Evolutionary conservation across 2,113 vertebrate species (phyloP).

Genomic region (Pica pica): DNA sequence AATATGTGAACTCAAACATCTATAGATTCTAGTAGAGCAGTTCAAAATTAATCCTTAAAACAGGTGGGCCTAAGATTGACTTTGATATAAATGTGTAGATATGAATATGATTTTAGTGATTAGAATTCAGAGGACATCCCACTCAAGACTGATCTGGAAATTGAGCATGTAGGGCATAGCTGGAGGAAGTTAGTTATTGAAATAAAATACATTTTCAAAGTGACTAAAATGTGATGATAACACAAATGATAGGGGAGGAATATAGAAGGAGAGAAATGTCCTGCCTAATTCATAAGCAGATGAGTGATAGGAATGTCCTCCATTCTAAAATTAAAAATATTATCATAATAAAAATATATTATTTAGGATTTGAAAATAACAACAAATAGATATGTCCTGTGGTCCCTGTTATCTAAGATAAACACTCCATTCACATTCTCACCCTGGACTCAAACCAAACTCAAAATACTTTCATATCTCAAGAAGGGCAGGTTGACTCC

Average conservation of each 20-base stretch:
- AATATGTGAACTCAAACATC: slow-evolving; percentile 32
- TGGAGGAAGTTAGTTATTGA: not conserved
- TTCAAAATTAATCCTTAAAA: slow-evolving; percentile 50
- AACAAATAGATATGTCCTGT: not conserved
- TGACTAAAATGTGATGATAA: not conserved
- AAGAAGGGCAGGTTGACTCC: not conserved
- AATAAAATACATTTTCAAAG: not conserved
- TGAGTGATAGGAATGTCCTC: not conserved
- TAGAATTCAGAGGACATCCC: slow-evolving; percentile 8
- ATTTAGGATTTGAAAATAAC: not conserved
- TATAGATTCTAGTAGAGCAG: not conserved
- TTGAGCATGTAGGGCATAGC: not conserved
- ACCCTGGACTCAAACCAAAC: not conserved
- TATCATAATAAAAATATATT: not conserved
- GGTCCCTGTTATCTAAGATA: not conserved
- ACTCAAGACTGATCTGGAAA: not conserved
- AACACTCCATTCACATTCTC: not conserved
- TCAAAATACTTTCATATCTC: not conserved
- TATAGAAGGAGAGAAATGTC: not conserved
- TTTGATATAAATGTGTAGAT: not conserved
- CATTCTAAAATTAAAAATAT: not conserved
- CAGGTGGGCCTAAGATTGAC: not conserved
- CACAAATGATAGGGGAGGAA: not conserved
- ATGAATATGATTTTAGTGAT: not conserved
- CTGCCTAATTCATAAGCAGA: not conserved